Percentiles rank a stretch among this genome's conserved stretches.
These are phyloP conservation scores for Gymnoscopelus microlampas DNA, from an alignment of 2,797 vertebrate genomes.

Conservation along the genomic window DNA sequence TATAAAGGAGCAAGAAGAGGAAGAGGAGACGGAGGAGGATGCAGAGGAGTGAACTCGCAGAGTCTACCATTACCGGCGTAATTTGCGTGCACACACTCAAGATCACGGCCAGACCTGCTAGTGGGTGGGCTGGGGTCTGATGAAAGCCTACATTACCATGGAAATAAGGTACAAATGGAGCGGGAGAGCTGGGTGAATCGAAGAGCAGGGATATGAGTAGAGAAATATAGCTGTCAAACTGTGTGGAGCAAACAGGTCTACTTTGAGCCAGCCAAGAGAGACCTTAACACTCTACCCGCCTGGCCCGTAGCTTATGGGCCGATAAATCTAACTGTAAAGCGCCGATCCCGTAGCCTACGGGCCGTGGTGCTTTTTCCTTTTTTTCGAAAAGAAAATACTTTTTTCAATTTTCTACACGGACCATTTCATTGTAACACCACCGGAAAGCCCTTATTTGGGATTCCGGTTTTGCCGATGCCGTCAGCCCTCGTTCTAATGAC, in stretches of 20 bases:
- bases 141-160: constrained; percentile 69
- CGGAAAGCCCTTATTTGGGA: too few relatives aligned
- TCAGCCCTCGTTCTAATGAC: too few relatives aligned
- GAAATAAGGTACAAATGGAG: constrained; percentile 63
- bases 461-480: too few relatives aligned
- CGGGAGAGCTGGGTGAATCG: constrained; percentile 33
- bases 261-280: constrained; percentile 18
- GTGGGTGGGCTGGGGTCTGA: constrained; percentile 69
- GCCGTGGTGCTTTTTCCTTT: too few relatives aligned
- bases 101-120: constrained; percentile 61
- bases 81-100: constrained; percentile 63
- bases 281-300: too few relatives aligned
- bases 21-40: constrained; percentile 45
- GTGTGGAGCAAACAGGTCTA: constrained; percentile 28
- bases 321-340: too few relatives aligned
- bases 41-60: constrained; percentile 62
- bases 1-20: constrained; percentile 22
- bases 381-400: too few relatives aligned
- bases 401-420: too few relatives aligned
- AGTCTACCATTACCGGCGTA: constrained; percentile 70
- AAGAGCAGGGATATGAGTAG: constrained; percentile 16
- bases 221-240: neutral
- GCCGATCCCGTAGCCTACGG: too few relatives aligned
- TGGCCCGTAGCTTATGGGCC: too few relatives aligned
- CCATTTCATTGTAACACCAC: too few relatives aligned